Base-by-base conservation (phyloP, 2,797 vertebrate genomes). In the Erithacus rubecula region DNA sequence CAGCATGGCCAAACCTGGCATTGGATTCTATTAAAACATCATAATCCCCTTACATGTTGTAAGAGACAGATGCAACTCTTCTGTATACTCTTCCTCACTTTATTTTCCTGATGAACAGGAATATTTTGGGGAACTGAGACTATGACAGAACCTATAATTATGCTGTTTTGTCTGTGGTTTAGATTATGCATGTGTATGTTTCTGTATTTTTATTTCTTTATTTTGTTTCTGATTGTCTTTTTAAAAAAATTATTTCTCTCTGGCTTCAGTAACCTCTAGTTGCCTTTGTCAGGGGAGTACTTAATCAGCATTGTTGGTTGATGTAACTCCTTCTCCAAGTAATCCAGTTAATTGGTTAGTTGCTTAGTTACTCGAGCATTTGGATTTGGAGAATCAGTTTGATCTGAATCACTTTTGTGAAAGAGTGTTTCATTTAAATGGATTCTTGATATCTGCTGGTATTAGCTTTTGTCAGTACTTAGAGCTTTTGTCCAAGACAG, bases 281-380 rank as follows among this genome's bases (percentile, higher is more conserved):
- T 79, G 32, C 52, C 36, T 85, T 83, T 76, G 29, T 67, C 47
- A 85, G 47, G 4, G 29, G 23, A 44, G 37, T 52, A 34, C 26
- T 86, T 59, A 36, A 56, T 63, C 30, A 36, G 26, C 69, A 52
- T 36, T 63, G 46, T 64, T 87, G 37, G 34, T 29, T 93, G 60
- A 67, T 77, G 3, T 63, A 70, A 67, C 56, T 91, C 37, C 37
- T 78, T 22, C 34, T 92, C 32, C 49, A 78, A 70, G 49, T 87
- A 90, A 91, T 91, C 17, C 32, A 78, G 69, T 91, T 88, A 91
- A 85, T 87, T 89, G 75, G 20, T 55, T 92, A 80, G 79, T 96
- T 96, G 79, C 88, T 93, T 90, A 91, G 93, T 91, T 93, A 91
- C 93, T 83, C 0, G 0, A 74, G 49, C 49, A 49, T 88, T 85